Base-by-base conservation (phyloP, 92 coral and sea anemone species). In the Palythoa caribaeorum region DNA sequence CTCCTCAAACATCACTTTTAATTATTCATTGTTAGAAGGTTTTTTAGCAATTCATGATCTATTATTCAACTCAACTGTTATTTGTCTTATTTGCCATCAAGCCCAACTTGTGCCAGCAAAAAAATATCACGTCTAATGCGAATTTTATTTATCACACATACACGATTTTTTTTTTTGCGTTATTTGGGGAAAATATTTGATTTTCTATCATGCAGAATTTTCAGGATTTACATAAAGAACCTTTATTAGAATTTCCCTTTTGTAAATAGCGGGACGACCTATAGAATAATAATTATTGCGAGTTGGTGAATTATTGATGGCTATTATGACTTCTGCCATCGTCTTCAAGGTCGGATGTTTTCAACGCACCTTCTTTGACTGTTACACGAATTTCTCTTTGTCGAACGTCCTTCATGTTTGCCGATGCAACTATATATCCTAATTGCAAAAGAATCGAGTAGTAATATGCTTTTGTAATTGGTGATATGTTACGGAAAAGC, bases 11-110 rank as follows among this genome's bases (percentile, higher is more conserved):
- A 73, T 66, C 73, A 59, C 88, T 91, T 80, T 94, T 88, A 94
- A 94, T 93, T 93, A 94, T 94, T 94, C 74, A 94, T 89, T 60
- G 91, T 68, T 1, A 13, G 10, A 65, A 20, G 76, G 76, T 47
- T 81, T 81, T 36, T 81, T 66, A 81, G 74, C 59, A 15, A 65
- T 65, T 63, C 60, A 65, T 65, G 38, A 80, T 70, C 59, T 80
- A 80, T 80, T 20, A 37, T 15, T 65, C 53, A 40, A 63, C 19
- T 80, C 17, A 65, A 68, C 73, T 80, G 73, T 66, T 40, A 80
- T 19, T 80, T 65, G 86, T 21, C 39, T 65, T 81, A 47, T 37
- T 14, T 14, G 48, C 14, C 75, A 81, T 35, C 13, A 11, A 81
- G 40, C 76, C 38, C 15, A 35, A 57, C 35, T 21, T 57, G 60